These are phyloP conservation scores for Cinclus mexicanus DNA, from an alignment of 2,113 vertebrate species.

Conservation along the genomic window DNA sequence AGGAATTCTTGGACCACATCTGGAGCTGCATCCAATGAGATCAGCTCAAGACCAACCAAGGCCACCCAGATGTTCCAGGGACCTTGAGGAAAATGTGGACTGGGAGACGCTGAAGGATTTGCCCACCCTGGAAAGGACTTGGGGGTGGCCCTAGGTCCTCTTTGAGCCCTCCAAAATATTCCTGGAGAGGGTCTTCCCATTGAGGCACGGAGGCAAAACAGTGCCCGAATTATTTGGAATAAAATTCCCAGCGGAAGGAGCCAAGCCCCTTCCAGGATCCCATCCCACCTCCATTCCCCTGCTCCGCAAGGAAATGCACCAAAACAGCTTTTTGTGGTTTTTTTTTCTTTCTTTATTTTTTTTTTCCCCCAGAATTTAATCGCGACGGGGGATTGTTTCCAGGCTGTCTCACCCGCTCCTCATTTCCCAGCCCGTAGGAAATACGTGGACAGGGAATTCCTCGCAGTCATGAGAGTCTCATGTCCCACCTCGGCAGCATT, in stretches of 20 bases:
- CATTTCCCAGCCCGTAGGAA: neutral
- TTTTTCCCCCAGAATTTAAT: neutral
- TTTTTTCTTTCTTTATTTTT: neutral
- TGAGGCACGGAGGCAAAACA: neutral
- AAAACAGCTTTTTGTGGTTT: neutral
- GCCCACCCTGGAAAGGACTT: neutral
- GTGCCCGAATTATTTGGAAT: accelerated
- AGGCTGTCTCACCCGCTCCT: neutral
- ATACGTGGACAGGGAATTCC: neutral
- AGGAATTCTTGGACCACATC: neutral
- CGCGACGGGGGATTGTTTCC: neutral
- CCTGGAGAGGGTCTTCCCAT: neutral
- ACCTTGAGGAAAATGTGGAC: neutral
- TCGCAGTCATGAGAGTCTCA: neutral
- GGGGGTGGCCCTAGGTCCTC: neutral
- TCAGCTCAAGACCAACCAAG: neutral
- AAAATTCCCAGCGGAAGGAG: neutral
- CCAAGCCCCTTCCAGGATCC: accelerated
- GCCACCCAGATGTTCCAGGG: neutral
- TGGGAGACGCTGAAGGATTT: neutral
- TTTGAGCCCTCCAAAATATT: neutral
- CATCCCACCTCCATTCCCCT: neutral
- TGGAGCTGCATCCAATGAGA: accelerated
- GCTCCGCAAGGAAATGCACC: neutral
- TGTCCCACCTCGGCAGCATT: neutral